Conservation (phyloP, 2,113 vertebrate genomes). For the Pomatorhinus ruficollis region DNA sequence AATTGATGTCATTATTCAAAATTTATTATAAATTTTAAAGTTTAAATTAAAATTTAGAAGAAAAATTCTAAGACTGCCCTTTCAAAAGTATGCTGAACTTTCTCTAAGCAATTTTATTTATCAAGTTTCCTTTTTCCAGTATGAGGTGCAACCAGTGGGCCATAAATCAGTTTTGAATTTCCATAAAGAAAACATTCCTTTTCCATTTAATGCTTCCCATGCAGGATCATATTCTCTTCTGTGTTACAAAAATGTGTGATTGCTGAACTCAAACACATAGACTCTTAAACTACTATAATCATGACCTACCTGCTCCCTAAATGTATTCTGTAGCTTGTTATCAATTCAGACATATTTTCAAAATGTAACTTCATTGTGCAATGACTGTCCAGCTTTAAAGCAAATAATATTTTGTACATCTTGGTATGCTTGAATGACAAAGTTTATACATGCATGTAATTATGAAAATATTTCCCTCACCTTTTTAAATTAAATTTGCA, state of each 20-base stretch:
- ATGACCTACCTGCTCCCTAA: neutral
- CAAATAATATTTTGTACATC: neutral
- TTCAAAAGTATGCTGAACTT: conserved; percentile 27
- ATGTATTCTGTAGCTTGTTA: neutral
- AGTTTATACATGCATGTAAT: neutral
- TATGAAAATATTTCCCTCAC: neutral
- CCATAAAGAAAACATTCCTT: conserved; percentile 49
- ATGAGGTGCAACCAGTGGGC: neutral
- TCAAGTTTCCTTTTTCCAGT: conserved; percentile 9
- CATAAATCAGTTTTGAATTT: conserved; percentile 59
- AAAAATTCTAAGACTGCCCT: conserved; percentile 23
- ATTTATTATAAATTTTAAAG: conserved; percentile 1
- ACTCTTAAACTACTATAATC: neutral
- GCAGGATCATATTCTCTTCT: neutral
- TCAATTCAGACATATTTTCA: neutral
- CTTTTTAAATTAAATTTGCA: neutral
- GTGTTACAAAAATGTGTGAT: neutral
- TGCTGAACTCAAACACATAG: neutral
- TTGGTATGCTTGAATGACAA: neutral
- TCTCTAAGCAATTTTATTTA: conserved; percentile 61
- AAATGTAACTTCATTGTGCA: neutral
- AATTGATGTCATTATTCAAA: neutral
- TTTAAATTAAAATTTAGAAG: conserved; percentile 9
- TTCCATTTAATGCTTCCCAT: conserved; percentile 28
- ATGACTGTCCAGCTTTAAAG: neutral